Conservation (phyloP, 1,140 invertebrate species). For the Andricus grossulariae region DNA sequence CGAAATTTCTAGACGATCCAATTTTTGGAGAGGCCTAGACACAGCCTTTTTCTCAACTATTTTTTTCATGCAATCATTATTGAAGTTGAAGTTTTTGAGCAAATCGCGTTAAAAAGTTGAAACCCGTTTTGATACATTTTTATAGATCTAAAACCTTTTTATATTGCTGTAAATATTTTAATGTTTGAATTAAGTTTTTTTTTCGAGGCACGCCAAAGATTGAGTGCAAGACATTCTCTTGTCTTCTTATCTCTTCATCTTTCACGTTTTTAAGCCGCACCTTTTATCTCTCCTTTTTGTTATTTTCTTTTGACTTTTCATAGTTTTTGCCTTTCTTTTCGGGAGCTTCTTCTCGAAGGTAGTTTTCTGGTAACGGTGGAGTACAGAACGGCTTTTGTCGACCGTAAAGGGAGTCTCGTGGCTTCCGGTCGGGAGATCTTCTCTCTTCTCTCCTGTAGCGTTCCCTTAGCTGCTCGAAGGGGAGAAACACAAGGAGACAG, state of each 20-base stretch:
- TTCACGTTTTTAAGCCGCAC: not conserved
- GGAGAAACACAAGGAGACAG: constrained; percentile 35
- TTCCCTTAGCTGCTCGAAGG: constrained; percentile 33
- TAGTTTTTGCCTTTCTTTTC: constrained; percentile 29
- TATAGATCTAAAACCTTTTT: no score
- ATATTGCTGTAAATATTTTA: no score
- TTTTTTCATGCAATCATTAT: no score
- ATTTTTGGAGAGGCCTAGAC: no score
- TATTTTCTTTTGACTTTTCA: constrained; percentile 12
- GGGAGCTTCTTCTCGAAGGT: constrained; percentile 24
- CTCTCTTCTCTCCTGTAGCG: not conserved
- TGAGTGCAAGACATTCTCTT: no score
- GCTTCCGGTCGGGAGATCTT: constrained; percentile 35
- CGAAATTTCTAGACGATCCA: no score
- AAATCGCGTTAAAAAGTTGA: no score
- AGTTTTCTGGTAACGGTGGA: constrained; percentile 42
- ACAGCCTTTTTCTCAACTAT: no score
- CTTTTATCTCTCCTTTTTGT: constrained; percentile 10
- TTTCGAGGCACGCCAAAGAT: no score
- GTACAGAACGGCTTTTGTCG: constrained; percentile 48
- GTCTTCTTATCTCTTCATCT: constrained; percentile 1
- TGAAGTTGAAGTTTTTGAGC: no score
- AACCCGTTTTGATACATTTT: no score
- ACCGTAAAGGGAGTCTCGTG: constrained; percentile 47
- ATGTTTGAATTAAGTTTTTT: no score